Evolutionary conservation across 2,888 invertebrate genomes (phyloP).

Genomic region (Myopa testacea): DNA sequence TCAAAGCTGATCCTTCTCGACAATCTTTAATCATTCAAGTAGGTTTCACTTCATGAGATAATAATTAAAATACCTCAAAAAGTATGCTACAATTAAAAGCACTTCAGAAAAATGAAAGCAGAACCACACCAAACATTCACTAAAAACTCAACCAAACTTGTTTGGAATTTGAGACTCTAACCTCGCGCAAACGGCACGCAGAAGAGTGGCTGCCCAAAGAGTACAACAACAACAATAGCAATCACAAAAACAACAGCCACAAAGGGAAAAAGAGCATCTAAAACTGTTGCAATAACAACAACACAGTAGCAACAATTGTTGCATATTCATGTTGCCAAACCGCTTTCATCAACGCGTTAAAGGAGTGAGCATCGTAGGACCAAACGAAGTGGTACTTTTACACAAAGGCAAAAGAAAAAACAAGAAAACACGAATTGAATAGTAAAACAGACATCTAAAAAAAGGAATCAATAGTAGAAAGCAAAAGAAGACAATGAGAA

Average conservation of each 20-base stretch:
- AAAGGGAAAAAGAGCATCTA: neutral
- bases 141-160: neutral
- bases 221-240: neutral
- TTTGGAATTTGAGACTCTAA: neutral
- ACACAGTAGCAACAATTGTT: neutral
- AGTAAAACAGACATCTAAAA: too few species aligned
- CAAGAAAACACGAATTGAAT: too few species aligned
- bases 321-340: neutral
- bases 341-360: neutral
- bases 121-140: neutral
- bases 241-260: neutral
- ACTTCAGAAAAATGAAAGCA: neutral
- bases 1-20: too few species aligned
- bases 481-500: too few species aligned
- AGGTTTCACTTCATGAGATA: neutral
- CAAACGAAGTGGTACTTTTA: too few species aligned
- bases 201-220: neutral
- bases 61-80: neutral
- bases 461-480: too few species aligned
- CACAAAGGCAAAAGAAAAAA: too few species aligned
- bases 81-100: slow-evolving; percentile 1
- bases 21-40: too few species aligned
- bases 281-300: neutral
- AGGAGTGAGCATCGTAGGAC: too few species aligned
- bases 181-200: neutral